A percentile compares a stretch with the other conserved stretches of the same genome.
Conservation (phyloP, 2,797 vertebrate genomes). For the Crenichthys baileyi region DNA sequence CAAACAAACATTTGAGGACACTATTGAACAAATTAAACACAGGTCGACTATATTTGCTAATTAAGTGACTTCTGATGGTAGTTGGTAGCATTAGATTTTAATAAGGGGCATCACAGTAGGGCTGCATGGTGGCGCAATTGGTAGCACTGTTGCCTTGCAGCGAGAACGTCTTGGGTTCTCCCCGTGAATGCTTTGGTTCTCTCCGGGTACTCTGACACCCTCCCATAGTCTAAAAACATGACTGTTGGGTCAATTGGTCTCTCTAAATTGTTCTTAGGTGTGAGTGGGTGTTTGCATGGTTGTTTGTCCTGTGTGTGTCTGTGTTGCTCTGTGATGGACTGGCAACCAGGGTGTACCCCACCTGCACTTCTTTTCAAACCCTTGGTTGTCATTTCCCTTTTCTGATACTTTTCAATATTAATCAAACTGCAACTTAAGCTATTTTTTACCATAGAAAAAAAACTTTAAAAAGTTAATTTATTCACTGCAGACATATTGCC, state of each 20-base stretch:
- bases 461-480: slow-evolving; percentile 17
- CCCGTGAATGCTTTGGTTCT: no score
- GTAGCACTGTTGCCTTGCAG: no score
- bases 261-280: no score
- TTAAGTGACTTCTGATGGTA: not conserved
- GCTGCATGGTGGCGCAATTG: no score
- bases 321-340: no score
- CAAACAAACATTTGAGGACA: not conserved
- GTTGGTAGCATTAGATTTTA: not conserved
- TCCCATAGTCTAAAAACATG: no score
- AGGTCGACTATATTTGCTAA: not conserved
- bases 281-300: no score
- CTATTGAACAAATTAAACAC: not conserved
- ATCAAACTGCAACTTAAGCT: not conserved
- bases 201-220: no score
- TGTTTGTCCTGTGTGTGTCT: no score
- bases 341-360: no score
- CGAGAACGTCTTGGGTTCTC: no score
- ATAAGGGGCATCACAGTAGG: not conserved
- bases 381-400: not conserved
- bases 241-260: no score
- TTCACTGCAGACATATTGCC: slow-evolving; percentile 52
- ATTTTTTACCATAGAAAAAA: slow-evolving; percentile 4
- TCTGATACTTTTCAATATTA: slow-evolving; percentile 8
- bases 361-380: not conserved